phyloP scores from a whole-genome alignment of 2,888 invertebrate species.

The Orthonychiurus folsomi region DNA sequence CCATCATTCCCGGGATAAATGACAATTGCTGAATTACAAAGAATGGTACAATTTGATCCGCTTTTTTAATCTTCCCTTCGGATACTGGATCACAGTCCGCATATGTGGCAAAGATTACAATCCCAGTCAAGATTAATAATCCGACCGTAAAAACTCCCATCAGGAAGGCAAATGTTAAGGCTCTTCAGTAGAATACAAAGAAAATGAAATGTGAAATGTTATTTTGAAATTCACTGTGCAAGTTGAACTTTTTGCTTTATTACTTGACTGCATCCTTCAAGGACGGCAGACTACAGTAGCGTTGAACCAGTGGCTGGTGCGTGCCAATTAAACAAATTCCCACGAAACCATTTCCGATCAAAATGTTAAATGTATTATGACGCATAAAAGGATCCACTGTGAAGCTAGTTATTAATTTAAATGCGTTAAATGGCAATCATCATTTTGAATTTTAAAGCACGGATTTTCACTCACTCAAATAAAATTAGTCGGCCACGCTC shows the following conservation, averaged over 20 bases:
- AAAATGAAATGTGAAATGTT: background rate
- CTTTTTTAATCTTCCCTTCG: conserved; percentile 25
- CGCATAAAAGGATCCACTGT: conserved; percentile 24
- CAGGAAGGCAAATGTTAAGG: conserved; percentile 32
- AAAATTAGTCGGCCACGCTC: conserved; percentile 41
- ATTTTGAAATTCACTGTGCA: background rate
- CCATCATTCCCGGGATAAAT: conserved; percentile 33
- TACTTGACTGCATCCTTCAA: conserved; percentile 30
- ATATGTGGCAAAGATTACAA: conserved; percentile 27
- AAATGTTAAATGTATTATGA: conserved; percentile 27
- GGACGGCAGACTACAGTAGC: conserved; percentile 35
- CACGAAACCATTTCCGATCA: conserved; percentile 29
- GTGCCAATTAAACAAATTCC: conserved; percentile 24
- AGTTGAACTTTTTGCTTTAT: conserved; percentile 14
- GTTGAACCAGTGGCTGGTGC: conserved; percentile 36
- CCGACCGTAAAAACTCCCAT: conserved; percentile 30
- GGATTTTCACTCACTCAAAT: conserved; percentile 28
- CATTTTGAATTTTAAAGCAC: background rate
- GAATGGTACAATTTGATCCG: conserved; percentile 33
- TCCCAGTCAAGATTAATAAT: conserved; percentile 15
- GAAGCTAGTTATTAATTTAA: background rate
- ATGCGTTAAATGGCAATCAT: background rate
- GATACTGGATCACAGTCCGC: conserved; percentile 32
- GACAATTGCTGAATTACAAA: conserved; percentile 29
- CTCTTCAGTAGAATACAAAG: conserved; percentile 19